phyloP scores from a whole-genome alignment of 2,797 vertebrate species.

The Gallinago solitaria region DNA sequence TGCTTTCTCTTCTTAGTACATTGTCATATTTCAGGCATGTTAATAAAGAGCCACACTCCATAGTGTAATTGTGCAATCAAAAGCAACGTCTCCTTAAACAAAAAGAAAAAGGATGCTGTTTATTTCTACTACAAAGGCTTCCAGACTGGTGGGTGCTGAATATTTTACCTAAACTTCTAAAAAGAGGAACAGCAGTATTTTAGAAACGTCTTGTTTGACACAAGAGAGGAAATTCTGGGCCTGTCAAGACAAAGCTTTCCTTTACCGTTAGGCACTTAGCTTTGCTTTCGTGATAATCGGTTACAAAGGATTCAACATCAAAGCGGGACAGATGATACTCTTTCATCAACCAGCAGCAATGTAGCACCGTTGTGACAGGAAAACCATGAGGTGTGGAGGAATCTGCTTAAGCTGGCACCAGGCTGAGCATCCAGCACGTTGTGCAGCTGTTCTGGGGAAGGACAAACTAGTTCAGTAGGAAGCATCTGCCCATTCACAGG shows the following conservation, averaged over 20 bases:
- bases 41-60: conserved; percentile 42
- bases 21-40: conserved; percentile 50
- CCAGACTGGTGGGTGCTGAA: not conserved
- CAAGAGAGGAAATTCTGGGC: not conserved
- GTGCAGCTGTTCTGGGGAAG: not conserved
- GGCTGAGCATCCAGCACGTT: not conserved
- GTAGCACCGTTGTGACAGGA: conserved; percentile 9
- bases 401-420: conserved; percentile 15
- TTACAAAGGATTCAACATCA: conserved; percentile 51
- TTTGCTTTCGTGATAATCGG: conserved; percentile 12
- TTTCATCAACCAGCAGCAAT: conserved; percentile 10
- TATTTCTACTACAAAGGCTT: conserved; percentile 17
- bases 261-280: not conserved
- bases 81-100: not conserved
- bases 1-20: conserved; percentile 6
- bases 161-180: conserved; percentile 24
- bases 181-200: conserved; percentile 24
- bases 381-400: not conserved
- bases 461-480: not conserved
- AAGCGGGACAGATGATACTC: not conserved
- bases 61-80: conserved; percentile 37
- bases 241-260: conserved; percentile 27
- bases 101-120: not conserved
- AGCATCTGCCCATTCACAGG: not conserved
- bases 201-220: not conserved